Conservation (phyloP, 1,140 invertebrate genomes). For the Drosophila equinoxialis region DNA sequence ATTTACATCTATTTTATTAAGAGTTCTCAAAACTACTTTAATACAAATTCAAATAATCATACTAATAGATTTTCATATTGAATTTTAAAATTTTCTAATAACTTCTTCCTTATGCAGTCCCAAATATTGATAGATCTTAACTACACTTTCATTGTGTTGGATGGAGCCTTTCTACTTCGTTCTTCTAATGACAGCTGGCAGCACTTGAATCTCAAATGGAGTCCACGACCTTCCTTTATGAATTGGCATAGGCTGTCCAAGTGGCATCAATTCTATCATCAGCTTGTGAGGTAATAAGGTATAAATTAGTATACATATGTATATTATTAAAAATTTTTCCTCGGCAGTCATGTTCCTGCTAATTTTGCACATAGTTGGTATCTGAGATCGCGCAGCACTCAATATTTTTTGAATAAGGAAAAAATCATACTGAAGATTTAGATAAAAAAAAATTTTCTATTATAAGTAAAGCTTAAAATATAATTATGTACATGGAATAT, state of each 20-base stretch:
- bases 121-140: constrained; percentile 17
- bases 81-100: neutral
- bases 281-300: constrained; percentile 1
- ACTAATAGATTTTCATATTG: too few species aligned
- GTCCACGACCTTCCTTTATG: too few species aligned
- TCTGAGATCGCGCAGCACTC: neutral
- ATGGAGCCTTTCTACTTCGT: constrained; percentile 25
- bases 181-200: constrained; percentile 23
- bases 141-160: constrained; percentile 24
- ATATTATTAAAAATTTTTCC: too few species aligned
- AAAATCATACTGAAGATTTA: neutral
- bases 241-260: neutral
- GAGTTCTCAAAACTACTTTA: too few species aligned
- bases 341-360: neutral
- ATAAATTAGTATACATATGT: too few species aligned
- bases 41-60: too few species aligned
- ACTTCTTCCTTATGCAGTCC: neutral
- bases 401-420: neutral
- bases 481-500: constrained; percentile 7
- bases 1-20: too few species aligned
- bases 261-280: constrained; percentile 9
- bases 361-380: constrained; percentile 13
- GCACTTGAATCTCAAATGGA: neutral
- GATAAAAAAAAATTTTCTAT: neutral
- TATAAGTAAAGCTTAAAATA: neutral